phyloP scores from a whole-genome alignment of 2,888 invertebrate species.

The Spatulosminthurus flaviceps region DNA sequence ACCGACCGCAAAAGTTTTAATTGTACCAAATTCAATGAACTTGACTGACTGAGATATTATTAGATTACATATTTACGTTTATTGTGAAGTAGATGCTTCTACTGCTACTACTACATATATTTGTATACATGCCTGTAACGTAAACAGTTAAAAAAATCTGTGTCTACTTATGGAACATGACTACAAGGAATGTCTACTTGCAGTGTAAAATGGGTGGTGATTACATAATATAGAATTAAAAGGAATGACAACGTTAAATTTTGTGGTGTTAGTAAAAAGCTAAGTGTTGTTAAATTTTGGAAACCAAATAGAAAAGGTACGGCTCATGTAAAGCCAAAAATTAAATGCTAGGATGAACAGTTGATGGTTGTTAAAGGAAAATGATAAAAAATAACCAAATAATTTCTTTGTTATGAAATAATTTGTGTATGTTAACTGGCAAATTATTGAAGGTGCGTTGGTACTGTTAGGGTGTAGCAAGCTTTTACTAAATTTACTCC shows the following conservation, averaged over 20 bases:
- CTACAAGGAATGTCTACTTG: too few species aligned
- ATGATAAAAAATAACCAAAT: too few species aligned
- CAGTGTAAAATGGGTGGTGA: not conserved
- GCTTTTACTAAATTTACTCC: too few species aligned
- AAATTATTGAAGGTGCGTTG: too few species aligned
- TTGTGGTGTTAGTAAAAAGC: not conserved
- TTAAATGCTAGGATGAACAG: not conserved
- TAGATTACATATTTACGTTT: constrained; percentile 34
- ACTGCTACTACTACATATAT: too few species aligned
- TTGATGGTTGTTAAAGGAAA: not conserved
- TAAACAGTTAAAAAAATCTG: too few species aligned
- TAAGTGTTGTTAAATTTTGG: not conserved
- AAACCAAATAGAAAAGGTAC: not conserved
- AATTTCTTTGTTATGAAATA: too few species aligned
- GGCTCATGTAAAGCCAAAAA: not conserved
- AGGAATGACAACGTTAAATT: not conserved
- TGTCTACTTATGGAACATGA: too few species aligned
- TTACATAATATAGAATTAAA: not conserved
- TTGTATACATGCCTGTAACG: too few species aligned
- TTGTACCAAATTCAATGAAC: constrained; percentile 53
- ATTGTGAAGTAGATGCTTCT: not conserved
- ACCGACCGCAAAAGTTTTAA: constrained; percentile 27
- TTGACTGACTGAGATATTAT: constrained; percentile 58
- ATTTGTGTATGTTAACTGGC: too few species aligned
- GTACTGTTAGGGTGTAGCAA: too few species aligned